phyloP scores from a whole-genome alignment of 2,113 vertebrate species.

The Murina feae region DNA sequence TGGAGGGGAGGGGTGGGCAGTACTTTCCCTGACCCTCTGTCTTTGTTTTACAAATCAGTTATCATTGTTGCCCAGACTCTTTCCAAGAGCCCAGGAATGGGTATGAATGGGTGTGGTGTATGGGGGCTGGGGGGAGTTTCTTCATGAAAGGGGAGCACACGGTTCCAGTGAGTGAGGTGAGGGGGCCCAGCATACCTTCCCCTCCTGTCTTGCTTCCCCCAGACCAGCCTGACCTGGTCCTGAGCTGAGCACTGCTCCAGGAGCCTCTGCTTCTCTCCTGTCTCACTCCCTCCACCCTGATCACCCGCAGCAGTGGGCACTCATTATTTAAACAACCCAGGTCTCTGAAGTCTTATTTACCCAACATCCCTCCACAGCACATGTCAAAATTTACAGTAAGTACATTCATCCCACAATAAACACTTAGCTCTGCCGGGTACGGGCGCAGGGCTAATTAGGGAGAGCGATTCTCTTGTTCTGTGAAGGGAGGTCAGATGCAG shows the following conservation, averaged over 20 bases:
- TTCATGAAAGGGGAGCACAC: fast-evolving
- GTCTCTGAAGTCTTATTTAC: conserved; percentile 78
- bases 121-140: background rate
- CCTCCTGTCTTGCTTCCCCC: background rate
- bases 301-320: conserved; percentile 69
- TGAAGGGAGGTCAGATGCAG: conserved; percentile 74
- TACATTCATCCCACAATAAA: conserved; percentile 75
- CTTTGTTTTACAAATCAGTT: background rate
- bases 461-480: conserved; percentile 73
- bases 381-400: conserved; percentile 81
- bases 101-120: background rate
- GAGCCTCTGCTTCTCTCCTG: background rate
- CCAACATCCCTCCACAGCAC: conserved; percentile 73
- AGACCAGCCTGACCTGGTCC: background rate
- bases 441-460: conserved; percentile 76
- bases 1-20: fast-evolving
- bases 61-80: background rate
- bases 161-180: background rate
- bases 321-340: conserved; percentile 78
- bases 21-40: background rate
- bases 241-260: background rate
- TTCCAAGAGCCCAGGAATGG: background rate
- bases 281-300: background rate
- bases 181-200: background rate
- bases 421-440: conserved; percentile 78